phyloP scores from a whole-genome alignment of 2,113 vertebrate species.

The Ceyx margarethae region DNA sequence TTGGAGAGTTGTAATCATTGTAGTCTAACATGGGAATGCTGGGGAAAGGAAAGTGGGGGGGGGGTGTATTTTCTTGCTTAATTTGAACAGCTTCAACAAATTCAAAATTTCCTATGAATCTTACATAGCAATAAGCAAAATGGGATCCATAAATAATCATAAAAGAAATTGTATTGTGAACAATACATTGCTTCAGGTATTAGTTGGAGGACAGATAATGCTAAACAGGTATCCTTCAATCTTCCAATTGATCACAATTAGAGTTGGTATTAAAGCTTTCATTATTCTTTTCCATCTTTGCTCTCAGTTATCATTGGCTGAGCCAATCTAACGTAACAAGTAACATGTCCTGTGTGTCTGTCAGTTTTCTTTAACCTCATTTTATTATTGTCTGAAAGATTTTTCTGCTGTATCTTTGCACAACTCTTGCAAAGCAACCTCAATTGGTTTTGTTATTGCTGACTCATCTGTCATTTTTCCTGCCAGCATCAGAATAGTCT shows the following conservation, averaged over 20 bases:
- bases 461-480: not conserved
- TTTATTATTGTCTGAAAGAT: not conserved
- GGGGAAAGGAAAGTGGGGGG: not conserved
- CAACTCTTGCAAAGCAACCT: not conserved
- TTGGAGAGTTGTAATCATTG: not conserved
- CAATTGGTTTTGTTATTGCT: not conserved
- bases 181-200: not conserved
- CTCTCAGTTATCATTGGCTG: not conserved
- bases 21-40: not conserved
- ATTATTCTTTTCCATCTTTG: not conserved
- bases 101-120: not conserved
- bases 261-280: not conserved
- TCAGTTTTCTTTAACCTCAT: not conserved
- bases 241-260: not conserved
- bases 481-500: not conserved
- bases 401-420: not conserved
- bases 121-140: not conserved
- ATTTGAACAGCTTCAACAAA: not conserved
- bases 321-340: not conserved
- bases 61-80: not conserved
- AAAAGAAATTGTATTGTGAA: not conserved
- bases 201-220: not conserved
- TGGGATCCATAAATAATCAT: not conserved
- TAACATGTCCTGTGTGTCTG: not conserved
- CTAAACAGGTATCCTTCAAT: not conserved